Percentiles rank a stretch among this genome's conserved stretches.
Evolutionary conservation across 2,888 invertebrate genomes (phyloP).

Genomic region (Ochropleura leucogaster): DNA sequence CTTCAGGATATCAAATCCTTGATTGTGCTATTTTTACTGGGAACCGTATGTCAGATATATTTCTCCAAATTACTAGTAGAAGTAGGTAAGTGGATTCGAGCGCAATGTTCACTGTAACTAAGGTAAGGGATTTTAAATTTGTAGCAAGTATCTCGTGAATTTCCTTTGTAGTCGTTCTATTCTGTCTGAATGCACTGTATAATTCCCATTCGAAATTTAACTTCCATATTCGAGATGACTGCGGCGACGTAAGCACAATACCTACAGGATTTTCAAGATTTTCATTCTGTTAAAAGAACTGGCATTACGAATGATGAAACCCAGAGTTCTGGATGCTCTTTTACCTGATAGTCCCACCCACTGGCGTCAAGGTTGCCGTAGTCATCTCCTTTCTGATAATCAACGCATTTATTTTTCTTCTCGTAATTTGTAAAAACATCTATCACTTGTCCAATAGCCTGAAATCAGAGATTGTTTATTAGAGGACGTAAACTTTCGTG

Average conservation of each 20-base stretch:
- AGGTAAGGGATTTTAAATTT: neutral
- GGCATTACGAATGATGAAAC: no score
- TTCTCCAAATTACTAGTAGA: neutral
- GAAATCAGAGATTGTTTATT: conserved; percentile 62
- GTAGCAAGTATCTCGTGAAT: neutral
- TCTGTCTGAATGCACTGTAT: neutral
- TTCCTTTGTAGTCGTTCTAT: neutral
- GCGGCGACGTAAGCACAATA: no score
- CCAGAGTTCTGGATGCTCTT: neutral
- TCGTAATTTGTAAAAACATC: conserved; percentile 96
- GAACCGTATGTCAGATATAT: neutral
- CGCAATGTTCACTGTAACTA: neutral
- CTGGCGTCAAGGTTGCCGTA: conserved; percentile 91
- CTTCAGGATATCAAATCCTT: no score
- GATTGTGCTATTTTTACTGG: no score
- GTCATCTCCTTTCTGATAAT: conserved; percentile 90
- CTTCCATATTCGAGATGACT: neutral
- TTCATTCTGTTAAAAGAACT: no score
- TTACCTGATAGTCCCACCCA: conserved; percentile 96
- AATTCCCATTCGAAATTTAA: neutral
- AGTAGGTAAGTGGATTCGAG: neutral
- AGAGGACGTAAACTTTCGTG: neutral
- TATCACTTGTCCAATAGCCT: conserved; percentile 92
- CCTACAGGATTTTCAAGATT: no score
- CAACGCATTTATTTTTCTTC: conserved; percentile 92